Evolutionary conservation across 2,888 invertebrate species (phyloP).

Genomic region (Ichneumoninae sp.): DNA sequence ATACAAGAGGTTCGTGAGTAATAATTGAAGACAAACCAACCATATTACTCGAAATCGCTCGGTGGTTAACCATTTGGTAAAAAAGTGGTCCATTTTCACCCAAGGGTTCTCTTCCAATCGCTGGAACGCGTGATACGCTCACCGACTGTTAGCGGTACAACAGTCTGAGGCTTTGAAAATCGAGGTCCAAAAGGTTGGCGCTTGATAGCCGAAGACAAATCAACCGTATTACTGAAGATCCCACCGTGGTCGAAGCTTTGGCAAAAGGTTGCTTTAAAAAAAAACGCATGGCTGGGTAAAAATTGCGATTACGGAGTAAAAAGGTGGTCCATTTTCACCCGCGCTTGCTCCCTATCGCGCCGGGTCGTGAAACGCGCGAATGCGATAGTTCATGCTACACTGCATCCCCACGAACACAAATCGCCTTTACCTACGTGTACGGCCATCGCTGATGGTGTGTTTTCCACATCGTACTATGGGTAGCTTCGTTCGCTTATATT

Average conservation of each 20-base stretch:
- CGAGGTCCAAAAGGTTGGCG: background rate
- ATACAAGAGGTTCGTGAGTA: too few relatives aligned
- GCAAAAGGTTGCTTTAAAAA: too few relatives aligned
- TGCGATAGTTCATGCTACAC: constrained; percentile 34
- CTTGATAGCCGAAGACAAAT: constrained; percentile 1
- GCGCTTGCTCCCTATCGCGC: background rate
- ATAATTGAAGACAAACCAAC: background rate
- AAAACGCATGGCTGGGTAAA: too few relatives aligned
- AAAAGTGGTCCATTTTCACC: too few relatives aligned
- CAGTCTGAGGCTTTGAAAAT: constrained; percentile 47
- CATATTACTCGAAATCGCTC: background rate
- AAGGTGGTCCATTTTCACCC: too few relatives aligned
- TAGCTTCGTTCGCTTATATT: constrained; percentile 75
- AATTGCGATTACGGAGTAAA: too few relatives aligned
- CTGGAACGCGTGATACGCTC: too few relatives aligned
- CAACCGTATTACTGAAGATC: background rate
- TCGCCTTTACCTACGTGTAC: constrained; percentile 17
- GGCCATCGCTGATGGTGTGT: constrained; percentile 49
- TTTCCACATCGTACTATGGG: constrained; percentile 61
- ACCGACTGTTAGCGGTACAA: constrained; percentile 41
- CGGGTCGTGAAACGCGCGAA: constrained; percentile 34
- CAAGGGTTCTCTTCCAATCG: too few relatives aligned
- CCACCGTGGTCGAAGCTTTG: too few relatives aligned
- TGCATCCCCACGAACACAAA: constrained; percentile 16
- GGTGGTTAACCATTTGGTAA: background rate